Base-by-base conservation (phyloP, 1,140 invertebrate genomes). In the Aphidius ervi region DNA sequence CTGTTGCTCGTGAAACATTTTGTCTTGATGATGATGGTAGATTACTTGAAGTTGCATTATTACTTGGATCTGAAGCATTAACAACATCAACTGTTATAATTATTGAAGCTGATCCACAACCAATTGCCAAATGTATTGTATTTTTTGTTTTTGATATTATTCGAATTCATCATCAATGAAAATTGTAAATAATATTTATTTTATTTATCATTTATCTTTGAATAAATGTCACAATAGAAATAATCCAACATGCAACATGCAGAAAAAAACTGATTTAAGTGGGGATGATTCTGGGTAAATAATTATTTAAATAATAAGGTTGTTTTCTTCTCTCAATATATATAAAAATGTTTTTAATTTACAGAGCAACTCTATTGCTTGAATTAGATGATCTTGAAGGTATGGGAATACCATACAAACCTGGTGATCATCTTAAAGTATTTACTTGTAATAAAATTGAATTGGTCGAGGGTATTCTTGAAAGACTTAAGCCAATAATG, bases 401-500 rank as follows among this genome's bases (percentile, higher is more conserved):
- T 39, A 70, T 72, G 68, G 81, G 85, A 71, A 79, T 88, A 46
- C 75, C 83, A 37, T 97, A 96, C 68, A 84, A 87, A 57, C 94
- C 94, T 0, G 95, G 95, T 0, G 95, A 98, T 81, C 95, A 98
- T 75, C 85, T 97, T 4, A 94, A 93, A 31, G 90, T 98, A 42
- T 91, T 93, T 69, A 88, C 95, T 0, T 87, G 87, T 59, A 98
- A 98, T 76, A 80, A 87, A 47, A 72, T 77, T 9, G 85, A 91
- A 61, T 72, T 95, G n/a, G 94, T 98, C 0, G 86, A 95, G 46
- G 87, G 84, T 16, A 85, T 96, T 56, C 72, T 97, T 6, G 78
- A 83, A 20, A 82, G 88, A 55, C 74, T 96, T 45, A 85, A 87
- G 62, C 87, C 89, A 41, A 76, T 86, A 7, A 82, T 85, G 40